phyloP scores from a whole-genome alignment of 1,140 invertebrate species.

The Heliconius nattereri region DNA sequence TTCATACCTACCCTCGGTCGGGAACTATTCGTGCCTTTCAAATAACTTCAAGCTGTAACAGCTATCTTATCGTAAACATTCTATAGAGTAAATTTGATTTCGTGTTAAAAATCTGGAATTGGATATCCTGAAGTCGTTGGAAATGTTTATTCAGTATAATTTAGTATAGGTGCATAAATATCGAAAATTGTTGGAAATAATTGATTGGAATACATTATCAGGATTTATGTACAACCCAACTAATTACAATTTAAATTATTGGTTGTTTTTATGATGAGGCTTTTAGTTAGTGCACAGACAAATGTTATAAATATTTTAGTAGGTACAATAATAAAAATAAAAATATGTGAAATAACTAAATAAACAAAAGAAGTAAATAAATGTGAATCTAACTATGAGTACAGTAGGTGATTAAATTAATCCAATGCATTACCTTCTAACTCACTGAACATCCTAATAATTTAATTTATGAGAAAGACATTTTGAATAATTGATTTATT shows the following conservation, averaged over 20 bases:
- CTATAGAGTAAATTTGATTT: not conserved
- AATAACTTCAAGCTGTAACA: conserved; percentile 30
- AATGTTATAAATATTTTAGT: not conserved
- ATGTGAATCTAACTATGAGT: too few species aligned
- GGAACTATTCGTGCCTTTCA: conserved; percentile 50
- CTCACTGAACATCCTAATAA: conserved; percentile 18
- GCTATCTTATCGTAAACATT: conserved; percentile 26
- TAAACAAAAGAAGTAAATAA: too few species aligned
- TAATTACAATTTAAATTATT: not conserved
- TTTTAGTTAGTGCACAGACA: not conserved
- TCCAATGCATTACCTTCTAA: conserved; percentile 20
- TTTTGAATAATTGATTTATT: conserved; percentile 53
- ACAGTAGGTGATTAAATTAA: conserved; percentile 12
- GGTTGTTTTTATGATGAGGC: not conserved
- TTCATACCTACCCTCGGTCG: conserved; percentile 67
- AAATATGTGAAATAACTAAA: not conserved
- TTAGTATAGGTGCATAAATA: not conserved
- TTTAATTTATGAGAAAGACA: conserved; percentile 15
- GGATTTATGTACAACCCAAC: not conserved
- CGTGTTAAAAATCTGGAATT: not conserved
- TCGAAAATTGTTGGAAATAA: not conserved
- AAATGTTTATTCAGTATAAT: not conserved
- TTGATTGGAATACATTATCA: not conserved
- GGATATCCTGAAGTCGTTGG: not conserved
- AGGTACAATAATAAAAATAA: not conserved